phyloP scores from a whole-genome alignment of 2,113 vertebrate species.

The Spermophilus dauricus region DNA sequence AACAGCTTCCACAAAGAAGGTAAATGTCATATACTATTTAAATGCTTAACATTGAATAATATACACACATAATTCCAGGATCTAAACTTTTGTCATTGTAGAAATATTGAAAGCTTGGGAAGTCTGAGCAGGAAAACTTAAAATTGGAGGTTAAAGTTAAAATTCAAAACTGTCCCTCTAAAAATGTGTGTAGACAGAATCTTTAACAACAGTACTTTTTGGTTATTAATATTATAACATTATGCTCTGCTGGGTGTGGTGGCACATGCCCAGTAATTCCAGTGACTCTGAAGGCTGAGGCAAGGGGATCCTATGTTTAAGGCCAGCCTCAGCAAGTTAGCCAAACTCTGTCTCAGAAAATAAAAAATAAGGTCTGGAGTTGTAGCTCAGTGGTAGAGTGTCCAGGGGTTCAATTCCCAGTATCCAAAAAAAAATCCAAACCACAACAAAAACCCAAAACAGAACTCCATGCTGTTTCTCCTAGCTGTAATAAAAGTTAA shows the following conservation, averaged over 20 bases:
- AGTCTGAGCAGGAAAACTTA: conserved; percentile 7
- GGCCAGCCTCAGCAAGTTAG: too few relatives aligned
- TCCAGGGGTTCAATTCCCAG: too few relatives aligned
- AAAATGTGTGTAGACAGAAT: neutral
- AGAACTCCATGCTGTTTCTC: neutral
- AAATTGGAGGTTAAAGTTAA: conserved; percentile 20
- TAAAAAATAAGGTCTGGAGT: too few relatives aligned
- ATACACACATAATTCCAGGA: neutral
- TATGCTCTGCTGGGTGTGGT: too few relatives aligned
- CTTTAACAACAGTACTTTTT: neutral
- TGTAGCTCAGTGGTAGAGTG: too few relatives aligned
- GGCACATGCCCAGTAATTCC: too few relatives aligned
- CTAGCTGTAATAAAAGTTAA: neutral
- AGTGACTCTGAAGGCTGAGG: too few relatives aligned
- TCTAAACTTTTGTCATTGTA: neutral
- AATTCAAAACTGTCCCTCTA: conserved; percentile 18
- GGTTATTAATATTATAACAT: neutral
- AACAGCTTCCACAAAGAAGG: neutral
- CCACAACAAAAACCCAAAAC: too few relatives aligned
- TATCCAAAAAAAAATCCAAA: too few relatives aligned
- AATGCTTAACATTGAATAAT: neutral
- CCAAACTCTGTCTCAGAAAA: too few relatives aligned
- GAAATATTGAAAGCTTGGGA: neutral
- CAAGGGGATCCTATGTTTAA: too few relatives aligned
- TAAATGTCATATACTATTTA: neutral